A percentile compares a stretch with the other conserved stretches of the same genome.
phyloP scores from a whole-genome alignment of 2,113 vertebrate genomes.

The Bufo bufo region DNA sequence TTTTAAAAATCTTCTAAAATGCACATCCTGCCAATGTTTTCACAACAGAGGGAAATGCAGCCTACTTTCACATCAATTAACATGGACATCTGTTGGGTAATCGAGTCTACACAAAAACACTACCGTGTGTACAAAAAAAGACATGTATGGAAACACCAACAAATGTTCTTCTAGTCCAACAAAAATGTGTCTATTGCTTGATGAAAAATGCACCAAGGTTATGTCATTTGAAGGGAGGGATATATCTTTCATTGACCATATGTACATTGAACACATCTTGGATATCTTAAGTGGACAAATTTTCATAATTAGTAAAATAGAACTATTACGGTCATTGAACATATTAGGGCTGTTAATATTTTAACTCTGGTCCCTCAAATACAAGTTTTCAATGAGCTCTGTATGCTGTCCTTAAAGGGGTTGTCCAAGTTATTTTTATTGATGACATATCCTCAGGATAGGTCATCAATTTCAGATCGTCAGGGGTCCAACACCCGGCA shows the following conservation, averaged over 20 bases:
- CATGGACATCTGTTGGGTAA: background rate
- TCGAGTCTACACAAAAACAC: background rate
- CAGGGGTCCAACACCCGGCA: too few relatives aligned
- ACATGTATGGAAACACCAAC: background rate
- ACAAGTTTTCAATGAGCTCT: background rate
- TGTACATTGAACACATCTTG: too few relatives aligned
- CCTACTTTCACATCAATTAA: background rate
- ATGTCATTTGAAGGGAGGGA: too few relatives aligned
- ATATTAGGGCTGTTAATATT: background rate
- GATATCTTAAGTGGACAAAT: too few relatives aligned
- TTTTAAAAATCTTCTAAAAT: background rate
- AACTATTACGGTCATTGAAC: background rate
- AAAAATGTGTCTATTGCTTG: background rate
- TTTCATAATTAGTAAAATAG: too few relatives aligned
- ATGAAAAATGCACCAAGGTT: background rate
- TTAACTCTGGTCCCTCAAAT: background rate
- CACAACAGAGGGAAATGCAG: background rate
- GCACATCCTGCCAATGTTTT: background rate
- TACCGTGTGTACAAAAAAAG: background rate
- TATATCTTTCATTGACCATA: too few relatives aligned
- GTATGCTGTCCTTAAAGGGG: background rate
- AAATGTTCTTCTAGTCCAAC: background rate
- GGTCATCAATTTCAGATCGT: too few relatives aligned
- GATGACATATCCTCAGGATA: too few relatives aligned
- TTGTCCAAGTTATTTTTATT: too few relatives aligned